phyloP scores from a whole-genome alignment of 2,888 invertebrate species.

The Odontothrips loti region DNA sequence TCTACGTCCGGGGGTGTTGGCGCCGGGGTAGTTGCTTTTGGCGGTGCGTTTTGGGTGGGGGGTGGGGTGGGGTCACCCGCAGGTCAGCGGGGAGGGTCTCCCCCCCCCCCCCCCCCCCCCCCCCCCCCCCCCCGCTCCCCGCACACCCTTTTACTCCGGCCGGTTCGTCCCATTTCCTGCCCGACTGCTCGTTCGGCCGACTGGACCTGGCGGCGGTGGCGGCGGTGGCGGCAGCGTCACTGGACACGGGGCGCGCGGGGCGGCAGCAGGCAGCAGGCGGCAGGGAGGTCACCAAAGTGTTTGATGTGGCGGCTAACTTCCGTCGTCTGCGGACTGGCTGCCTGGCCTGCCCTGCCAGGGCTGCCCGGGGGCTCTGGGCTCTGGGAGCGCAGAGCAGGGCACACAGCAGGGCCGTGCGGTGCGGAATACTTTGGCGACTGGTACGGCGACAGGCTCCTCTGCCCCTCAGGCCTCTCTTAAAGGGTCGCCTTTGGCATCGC shows the following conservation, averaged over 20 bases:
- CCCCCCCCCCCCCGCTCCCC: background rate
- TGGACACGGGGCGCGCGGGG: background rate
- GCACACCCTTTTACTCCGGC: background rate
- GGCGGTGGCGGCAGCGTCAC: no score
- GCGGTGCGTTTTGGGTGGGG: background rate
- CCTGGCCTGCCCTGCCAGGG: no score
- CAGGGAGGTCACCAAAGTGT: slow-evolving; percentile 8
- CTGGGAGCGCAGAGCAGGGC: no score
- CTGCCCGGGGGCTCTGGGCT: no score
- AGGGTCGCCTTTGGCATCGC: no score
- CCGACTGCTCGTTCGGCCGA: background rate
- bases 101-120: background rate
- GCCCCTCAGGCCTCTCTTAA: no score
- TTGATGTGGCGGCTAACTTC: slow-evolving; percentile 17
- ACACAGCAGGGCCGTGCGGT: no score
- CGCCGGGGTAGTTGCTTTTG: no score
- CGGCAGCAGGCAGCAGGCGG: background rate
- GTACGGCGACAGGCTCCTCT: no score
- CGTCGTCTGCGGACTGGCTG: background rate
- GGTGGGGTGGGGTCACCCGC: background rate
- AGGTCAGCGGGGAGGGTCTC: background rate
- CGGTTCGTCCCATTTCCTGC: background rate
- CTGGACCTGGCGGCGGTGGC: background rate
- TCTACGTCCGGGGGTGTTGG: no score
- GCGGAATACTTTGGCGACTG: no score